phyloP scores from a whole-genome alignment of 2,797 vertebrate genomes.

The Tenualosa thibaudeaui region DNA sequence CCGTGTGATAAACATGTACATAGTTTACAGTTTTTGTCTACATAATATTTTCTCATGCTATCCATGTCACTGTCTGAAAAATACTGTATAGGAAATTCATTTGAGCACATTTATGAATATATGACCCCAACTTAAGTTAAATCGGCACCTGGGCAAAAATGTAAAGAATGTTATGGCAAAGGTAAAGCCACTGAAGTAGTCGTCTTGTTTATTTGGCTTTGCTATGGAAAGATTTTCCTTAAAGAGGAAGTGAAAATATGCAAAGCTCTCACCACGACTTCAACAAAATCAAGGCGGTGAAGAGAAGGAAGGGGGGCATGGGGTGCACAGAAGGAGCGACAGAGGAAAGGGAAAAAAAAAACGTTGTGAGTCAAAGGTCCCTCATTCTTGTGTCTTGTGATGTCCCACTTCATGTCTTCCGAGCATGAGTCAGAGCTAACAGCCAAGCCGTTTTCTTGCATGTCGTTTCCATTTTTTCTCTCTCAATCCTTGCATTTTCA shows the following conservation, averaged over 20 bases:
- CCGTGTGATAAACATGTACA: background rate
- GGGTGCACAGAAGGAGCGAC: background rate
- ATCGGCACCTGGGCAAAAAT: conserved; percentile 53
- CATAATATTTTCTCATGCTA: background rate
- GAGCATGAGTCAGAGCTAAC: background rate
- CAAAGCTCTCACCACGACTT: conserved; percentile 70
- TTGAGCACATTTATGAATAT: background rate
- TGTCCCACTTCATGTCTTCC: conserved; percentile 51
- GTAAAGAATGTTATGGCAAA: conserved; percentile 60
- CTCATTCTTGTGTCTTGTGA: conserved; percentile 68
- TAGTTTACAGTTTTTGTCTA: background rate
- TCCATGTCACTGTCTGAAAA: background rate
- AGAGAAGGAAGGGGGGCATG: conserved; percentile 15
- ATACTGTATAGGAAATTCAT: background rate
- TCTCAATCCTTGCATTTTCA: background rate
- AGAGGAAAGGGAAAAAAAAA: conserved; percentile 48
- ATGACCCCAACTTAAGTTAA: background rate
- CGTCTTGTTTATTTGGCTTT: conserved; percentile 67
- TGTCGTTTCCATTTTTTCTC: background rate
- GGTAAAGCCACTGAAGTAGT: conserved; percentile 53
- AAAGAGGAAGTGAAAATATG: conserved; percentile 82
- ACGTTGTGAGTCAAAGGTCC: conserved; percentile 61
- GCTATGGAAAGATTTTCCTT: conserved; percentile 68
- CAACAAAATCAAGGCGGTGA: conserved; percentile 46
- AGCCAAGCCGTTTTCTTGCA: background rate